Evolutionary conservation across 2,797 vertebrate species (phyloP), one percentile per base, ranked within the genome.

Genomic region (Rhinophrynus dorsalis): DNA sequence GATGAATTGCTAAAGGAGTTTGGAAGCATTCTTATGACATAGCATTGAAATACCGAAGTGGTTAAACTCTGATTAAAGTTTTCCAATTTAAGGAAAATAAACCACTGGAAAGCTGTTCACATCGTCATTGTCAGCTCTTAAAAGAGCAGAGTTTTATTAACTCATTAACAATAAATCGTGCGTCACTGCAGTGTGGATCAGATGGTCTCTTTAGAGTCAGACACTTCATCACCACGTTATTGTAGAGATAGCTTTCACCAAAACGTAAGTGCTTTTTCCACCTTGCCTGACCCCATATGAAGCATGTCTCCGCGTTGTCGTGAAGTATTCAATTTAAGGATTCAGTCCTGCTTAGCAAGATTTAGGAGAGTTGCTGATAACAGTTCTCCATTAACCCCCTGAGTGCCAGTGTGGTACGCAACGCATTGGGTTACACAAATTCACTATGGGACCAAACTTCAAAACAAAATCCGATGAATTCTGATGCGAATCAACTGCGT

Each of bases 161-260:
- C 52, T 72, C 69, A 65, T 72, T 72, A 72, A 66, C 69, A 58
- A 72, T 72, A 72, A 72, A 72, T 58, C 44, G 18, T 11, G 44
- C 35, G 35, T 59, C 61, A 64, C 21, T 32, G 54, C 44, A 27
- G 29, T 42, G 35, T 17, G 18, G 32, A 65, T 65, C 61, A 58
- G 42, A 51, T 52, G 62, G 54, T 54, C 54, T 57, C 45, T 42
- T 64, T 24, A 18, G 26, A 42, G 63, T 58, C 61, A 65, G 61
- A 65, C 54, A 72, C 69, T 72, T 58, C 61, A 72, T 72, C 69
- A 72, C 54, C 13, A 24, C 69, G 59, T 72, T 72, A 72, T 65
- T 44, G 69, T 42, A 56, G 37, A 72, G 69, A 65, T 65, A 59
- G 61, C 69, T 65, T 65, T 72, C 51, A 59, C 61, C 61, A 40